Evolutionary conservation across 2,113 vertebrate species (phyloP), one percentile per base, ranked within the genome.

Genomic region (Lagenorhynchus albirostris): DNA sequence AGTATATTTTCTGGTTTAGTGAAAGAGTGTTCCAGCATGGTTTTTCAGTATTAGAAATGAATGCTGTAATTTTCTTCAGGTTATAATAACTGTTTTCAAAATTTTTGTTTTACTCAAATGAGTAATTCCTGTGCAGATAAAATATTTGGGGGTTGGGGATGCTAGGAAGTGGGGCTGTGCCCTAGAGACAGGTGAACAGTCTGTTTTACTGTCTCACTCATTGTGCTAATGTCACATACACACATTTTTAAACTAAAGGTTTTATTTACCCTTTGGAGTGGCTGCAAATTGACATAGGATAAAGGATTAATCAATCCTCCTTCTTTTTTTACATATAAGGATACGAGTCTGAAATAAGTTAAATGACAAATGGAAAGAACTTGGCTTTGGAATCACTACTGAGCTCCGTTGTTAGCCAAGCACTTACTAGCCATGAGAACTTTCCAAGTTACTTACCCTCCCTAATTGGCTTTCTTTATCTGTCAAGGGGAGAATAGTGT

Each of bases 41-140:
- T 53, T 62, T 67, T 89, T 94, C 47, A 96, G 60, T 91, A 77
- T 90, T 80, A 91, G 18, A 85, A 47, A 91, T 76, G 25, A 80
- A 58, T 60, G n/a, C 9, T 93, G 2, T 76, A 67, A 88, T 53
- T 95, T 90, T 92, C 7, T 83, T 82, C 3, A 81, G 44, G 5
- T 2, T 83, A n/a, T 63, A 65, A 60, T 89, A 97, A 79, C 18
- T 36, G 3, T 67, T 74, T 87, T 60, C 5, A 50, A 80, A 8
- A 10, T 23, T 31, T 41, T 70, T 53, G n/a, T 79, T 50, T 50
- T 93, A 77, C 10, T 77, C 21, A 74, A 95, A 67, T 94, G 10
- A 95, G 14, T 84, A 55, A 94, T 94, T 91, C 65, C 15, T 50
- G 2, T 6, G 25, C 3, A 41, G 33, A 33, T 82, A 88, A 93